Percentiles rank a stretch among this genome's conserved stretches.
phyloP scores from a whole-genome alignment of 2,797 vertebrate species.

The Vespertilio murinus region DNA sequence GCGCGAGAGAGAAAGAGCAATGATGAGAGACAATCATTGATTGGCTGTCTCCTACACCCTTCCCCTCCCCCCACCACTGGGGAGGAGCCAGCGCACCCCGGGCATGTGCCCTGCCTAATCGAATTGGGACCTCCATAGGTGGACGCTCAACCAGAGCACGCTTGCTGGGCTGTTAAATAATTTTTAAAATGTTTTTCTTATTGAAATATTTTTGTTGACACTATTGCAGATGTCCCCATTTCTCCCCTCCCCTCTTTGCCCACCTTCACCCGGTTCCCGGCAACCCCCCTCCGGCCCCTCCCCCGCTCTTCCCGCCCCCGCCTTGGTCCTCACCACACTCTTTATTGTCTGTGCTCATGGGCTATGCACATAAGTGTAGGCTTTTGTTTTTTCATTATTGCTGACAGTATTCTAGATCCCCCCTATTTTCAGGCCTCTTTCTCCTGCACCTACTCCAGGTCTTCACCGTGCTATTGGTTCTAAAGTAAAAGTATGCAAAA shows the following conservation, averaged over 20 bases:
- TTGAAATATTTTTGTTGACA: not conserved
- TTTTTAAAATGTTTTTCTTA: not conserved
- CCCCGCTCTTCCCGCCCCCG: too few species aligned
- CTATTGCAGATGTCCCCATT: not conserved
- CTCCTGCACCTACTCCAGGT: not conserved
- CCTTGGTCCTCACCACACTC: not conserved
- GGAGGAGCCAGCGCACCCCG: too few species aligned
- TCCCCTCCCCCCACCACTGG: too few species aligned
- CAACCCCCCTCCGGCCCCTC: too few species aligned
- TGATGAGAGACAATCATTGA: too few species aligned
- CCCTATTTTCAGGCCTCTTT: not conserved
- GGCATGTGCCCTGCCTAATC: too few species aligned
- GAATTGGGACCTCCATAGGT: too few species aligned
- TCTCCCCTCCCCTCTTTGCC: not conserved
- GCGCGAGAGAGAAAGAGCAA: too few species aligned
- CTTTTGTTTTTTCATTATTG: not conserved
- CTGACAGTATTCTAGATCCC: not conserved
- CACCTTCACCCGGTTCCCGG: not conserved
- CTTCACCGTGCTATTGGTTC: not conserved
- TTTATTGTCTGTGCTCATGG: not conserved
- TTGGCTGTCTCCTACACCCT: too few species aligned
- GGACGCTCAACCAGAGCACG: too few species aligned
- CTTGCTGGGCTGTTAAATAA: too few species aligned
- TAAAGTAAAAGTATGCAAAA: slow-evolving; percentile 48
- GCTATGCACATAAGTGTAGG: not conserved